Percentiles rank a stretch among this genome's conserved stretches.
Conservation (phyloP, 2,888 invertebrate species). For the Ochropleura plecta region DNA sequence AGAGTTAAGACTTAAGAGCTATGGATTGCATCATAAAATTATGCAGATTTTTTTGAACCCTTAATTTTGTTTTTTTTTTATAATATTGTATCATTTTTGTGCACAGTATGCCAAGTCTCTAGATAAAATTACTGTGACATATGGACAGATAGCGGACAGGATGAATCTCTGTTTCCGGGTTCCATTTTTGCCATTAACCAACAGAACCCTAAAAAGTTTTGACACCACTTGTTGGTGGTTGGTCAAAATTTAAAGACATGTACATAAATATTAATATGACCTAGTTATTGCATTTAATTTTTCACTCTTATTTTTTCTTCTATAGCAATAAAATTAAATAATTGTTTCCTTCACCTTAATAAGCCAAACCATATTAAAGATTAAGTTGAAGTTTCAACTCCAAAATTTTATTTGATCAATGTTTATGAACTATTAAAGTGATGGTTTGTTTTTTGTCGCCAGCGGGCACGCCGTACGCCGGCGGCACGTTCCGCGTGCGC, state of each 20-base stretch:
- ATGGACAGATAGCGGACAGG: too few species aligned
- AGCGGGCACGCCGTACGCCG: constrained; percentile 98
- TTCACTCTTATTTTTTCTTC: background rate
- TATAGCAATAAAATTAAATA: background rate
- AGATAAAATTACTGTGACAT: too few species aligned
- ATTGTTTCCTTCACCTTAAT: background rate
- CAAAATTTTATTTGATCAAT: background rate
- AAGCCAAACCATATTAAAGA: background rate
- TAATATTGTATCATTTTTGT: too few species aligned
- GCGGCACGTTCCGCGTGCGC: constrained; percentile 97
- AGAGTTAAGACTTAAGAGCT: too few species aligned
- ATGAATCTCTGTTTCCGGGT: too few species aligned
- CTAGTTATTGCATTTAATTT: background rate
- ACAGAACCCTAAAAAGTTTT: background rate
- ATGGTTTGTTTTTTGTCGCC: constrained; percentile 61
- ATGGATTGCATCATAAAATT: too few species aligned
- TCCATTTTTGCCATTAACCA: too few species aligned
- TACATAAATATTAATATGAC: too few species aligned
- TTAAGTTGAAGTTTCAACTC: background rate
- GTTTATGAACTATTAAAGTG: background rate
- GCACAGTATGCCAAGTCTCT: too few species aligned
- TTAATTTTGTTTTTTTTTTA: too few species aligned
- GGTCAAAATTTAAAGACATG: background rate
- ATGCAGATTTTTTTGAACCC: too few species aligned
- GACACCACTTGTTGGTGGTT: background rate